A percentile compares a stretch with the other conserved stretches of the same genome.
phyloP scores from a whole-genome alignment of 35 echinoderm and acorn worm genomes.

The Heliocidaris erythrogramma region DNA sequence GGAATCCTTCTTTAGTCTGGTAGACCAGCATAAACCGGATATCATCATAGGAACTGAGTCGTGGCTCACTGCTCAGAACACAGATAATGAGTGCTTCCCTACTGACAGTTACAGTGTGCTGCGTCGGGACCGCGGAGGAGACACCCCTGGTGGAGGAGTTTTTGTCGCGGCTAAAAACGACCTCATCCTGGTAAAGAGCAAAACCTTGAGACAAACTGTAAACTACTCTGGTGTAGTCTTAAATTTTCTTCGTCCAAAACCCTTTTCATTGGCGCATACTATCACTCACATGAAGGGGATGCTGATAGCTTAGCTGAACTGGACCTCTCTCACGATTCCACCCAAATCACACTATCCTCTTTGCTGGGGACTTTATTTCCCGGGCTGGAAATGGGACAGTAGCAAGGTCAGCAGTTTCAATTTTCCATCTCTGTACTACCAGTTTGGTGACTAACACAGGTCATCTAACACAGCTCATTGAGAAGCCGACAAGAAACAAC shows the following conservation, averaged over 20 bases:
- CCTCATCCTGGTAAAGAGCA: neutral
- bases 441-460: constrained; percentile 11
- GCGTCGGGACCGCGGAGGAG: neutral
- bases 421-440: neutral
- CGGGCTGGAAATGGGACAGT: neutral
- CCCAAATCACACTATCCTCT: neutral
- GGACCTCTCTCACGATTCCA: neutral
- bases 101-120: neutral
- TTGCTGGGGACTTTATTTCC: neutral
- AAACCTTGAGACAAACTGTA: neutral
- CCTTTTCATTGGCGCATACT: neutral
- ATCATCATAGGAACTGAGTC: constrained; percentile 24
- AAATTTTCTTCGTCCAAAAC: neutral
- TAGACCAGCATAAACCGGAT: neutral
- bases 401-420: neutral
- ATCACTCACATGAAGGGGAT: neutral
- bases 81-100: constrained; percentile 1
- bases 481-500: neutral
- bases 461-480: neutral
- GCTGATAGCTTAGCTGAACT: constrained; percentile 1
- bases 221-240: neutral
- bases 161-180: constrained; percentile 3
- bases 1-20: neutral
- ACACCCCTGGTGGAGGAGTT: neutral
- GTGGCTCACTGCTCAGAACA: neutral